Conservation (phyloP, 1,140 invertebrate species). For the Diabrotica undecimpunctata region DNA sequence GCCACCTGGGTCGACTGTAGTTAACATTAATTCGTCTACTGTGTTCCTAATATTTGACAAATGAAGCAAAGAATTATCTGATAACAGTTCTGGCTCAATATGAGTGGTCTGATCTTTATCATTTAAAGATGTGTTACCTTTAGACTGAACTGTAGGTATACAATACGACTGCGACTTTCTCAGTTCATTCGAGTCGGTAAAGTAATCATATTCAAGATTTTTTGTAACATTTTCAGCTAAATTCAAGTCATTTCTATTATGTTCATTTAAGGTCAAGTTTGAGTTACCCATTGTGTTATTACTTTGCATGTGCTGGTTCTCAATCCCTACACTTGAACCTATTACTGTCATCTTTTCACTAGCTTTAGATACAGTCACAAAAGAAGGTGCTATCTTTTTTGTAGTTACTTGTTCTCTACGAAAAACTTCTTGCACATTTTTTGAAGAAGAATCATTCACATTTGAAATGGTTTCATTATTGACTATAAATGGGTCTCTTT, state of each 20-base stretch:
- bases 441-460: not conserved
- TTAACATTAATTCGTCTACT: conserved; percentile 39
- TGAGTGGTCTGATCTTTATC: conserved; percentile 9
- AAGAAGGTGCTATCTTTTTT: not conserved
- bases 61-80: conserved; percentile 31
- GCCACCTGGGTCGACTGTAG: conserved; percentile 29
- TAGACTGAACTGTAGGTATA: not conserved
- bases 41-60: conserved; percentile 29
- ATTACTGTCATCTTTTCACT: not conserved
- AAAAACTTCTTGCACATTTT: not conserved
- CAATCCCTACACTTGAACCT: not conserved
- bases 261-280: too few relatives aligned
- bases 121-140: not conserved
- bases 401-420: not conserved
- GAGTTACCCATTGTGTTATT: too few relatives aligned
- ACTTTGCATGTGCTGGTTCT: too few relatives aligned
- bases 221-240: not conserved
- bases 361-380: not conserved
- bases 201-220: not conserved
- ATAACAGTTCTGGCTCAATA: conserved; percentile 28
- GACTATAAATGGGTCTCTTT: not conserved
- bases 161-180: not conserved
- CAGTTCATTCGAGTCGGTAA: not conserved
- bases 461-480: not conserved
- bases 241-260: too few relatives aligned